Conservation (phyloP, 2,888 invertebrate species). For the Herminia tarsipennalis region DNA sequence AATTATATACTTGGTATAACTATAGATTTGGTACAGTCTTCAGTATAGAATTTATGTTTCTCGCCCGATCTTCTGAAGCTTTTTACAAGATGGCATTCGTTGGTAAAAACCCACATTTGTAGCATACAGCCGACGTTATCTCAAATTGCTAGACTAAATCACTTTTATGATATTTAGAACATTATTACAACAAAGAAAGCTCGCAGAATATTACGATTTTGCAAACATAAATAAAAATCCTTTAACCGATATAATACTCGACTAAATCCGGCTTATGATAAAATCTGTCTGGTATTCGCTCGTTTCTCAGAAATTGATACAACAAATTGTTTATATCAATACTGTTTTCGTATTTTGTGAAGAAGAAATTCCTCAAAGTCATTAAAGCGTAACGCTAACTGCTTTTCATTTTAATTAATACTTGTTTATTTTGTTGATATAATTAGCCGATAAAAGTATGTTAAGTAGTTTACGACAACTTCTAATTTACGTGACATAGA, state of each 20-base stretch:
- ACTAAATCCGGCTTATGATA: conserved; percentile 48
- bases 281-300: conserved; percentile 44
- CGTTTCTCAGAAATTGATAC: conserved; percentile 46
- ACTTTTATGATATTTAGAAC: conserved; percentile 15
- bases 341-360: conserved; percentile 17
- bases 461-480: conserved; percentile 42
- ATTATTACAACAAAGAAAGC: conserved; percentile 17
- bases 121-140: too few relatives aligned
- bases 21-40: too few relatives aligned
- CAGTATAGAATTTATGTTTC: too few relatives aligned
- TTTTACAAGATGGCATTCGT: too few relatives aligned
- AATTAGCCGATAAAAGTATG: conserved; percentile 47
- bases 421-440: conserved; percentile 35
- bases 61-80: too few relatives aligned
- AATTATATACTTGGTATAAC: too few relatives aligned
- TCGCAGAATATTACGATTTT: conserved; percentile 29
- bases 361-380: conserved; percentile 21
- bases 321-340: conserved; percentile 35
- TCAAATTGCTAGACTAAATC: conserved; percentile 1
- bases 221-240: conserved; percentile 48
- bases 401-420: conserved; percentile 28
- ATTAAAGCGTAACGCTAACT: conserved; percentile 25
- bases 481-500: conserved; percentile 50
- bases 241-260: conserved; percentile 42
- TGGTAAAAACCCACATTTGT: too few relatives aligned